Percentiles rank a stretch among this genome's conserved stretches.
Conservation (phyloP, 2,888 invertebrate genomes). For the Orthosia cruda region DNA sequence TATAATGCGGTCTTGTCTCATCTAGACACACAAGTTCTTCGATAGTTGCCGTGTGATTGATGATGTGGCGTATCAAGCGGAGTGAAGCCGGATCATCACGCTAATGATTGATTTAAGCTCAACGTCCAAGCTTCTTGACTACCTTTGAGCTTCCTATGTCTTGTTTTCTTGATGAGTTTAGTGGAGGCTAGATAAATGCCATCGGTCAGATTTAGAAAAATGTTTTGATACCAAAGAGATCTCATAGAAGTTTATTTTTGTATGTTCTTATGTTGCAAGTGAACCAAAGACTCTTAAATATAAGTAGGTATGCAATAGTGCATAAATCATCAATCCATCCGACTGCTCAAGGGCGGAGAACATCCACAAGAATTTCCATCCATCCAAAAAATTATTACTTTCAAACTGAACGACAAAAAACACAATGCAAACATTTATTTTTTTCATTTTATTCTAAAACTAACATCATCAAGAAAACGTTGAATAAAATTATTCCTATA, state of each 20-base stretch:
- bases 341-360: too few species aligned
- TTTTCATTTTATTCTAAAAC: too few species aligned
- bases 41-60: conserved; percentile 84
- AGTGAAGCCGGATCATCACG: conserved; percentile 86
- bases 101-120: conserved; percentile 84
- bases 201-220: background rate
- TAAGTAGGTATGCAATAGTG: too few species aligned
- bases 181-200: background rate
- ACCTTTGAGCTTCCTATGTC: conserved; percentile 54
- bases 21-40: conserved; percentile 56
- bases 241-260: background rate
- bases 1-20: conserved; percentile 14
- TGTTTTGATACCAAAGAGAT: background rate
- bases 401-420: too few species aligned
- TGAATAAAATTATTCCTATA: too few species aligned
- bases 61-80: conserved; percentile 83
- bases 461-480: too few species aligned
- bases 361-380: too few species aligned
- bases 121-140: conserved; percentile 76
- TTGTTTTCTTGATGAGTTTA: conserved; percentile 50
- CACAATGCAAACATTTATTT: too few species aligned
- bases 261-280: background rate
- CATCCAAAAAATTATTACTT: too few species aligned
- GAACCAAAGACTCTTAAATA: too few species aligned
- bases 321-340: too few species aligned